These are phyloP conservation scores for Mus spicilegus DNA, from an alignment of 2,113 vertebrate species.

Conservation along the genomic window DNA sequence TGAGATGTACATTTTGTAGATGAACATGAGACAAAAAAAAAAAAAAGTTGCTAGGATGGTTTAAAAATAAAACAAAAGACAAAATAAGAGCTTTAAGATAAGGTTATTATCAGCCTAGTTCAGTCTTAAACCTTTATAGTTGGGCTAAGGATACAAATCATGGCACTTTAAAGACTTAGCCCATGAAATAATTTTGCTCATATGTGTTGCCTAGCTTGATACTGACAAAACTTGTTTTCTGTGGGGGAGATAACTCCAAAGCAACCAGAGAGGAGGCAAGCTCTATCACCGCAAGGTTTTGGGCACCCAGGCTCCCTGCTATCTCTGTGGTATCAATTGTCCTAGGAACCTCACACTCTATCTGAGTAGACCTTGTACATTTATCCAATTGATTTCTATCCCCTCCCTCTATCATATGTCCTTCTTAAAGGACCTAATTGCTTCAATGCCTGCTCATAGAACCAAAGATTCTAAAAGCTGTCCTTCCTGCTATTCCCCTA, in stretches of 20 bases:
- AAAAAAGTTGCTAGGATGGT: neutral
- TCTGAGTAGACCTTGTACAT: neutral
- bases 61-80: neutral
- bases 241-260: neutral
- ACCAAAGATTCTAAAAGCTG: neutral
- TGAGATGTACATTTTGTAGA: neutral
- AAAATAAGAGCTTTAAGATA: constrained; percentile 7
- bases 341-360: neutral
- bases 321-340: neutral
- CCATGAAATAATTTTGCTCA: neutral
- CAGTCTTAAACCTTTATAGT: constrained; percentile 16
- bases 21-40: neutral
- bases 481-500: neutral
- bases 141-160: constrained; percentile 12
- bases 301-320: neutral
- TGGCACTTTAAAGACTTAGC: neutral
- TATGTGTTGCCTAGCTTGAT: neutral
- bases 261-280: too few relatives aligned
- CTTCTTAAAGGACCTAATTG: neutral
- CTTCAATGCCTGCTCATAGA: neutral
- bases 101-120: neutral
- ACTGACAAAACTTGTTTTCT: neutral
- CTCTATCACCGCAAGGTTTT: too few relatives aligned
- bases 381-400: neutral
- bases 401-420: neutral